Percentiles rank a stretch among this genome's conserved stretches.
These are phyloP conservation scores for Gadus macrocephalus DNA, from an alignment of 2,113 vertebrate species.

Conservation along the genomic window DNA sequence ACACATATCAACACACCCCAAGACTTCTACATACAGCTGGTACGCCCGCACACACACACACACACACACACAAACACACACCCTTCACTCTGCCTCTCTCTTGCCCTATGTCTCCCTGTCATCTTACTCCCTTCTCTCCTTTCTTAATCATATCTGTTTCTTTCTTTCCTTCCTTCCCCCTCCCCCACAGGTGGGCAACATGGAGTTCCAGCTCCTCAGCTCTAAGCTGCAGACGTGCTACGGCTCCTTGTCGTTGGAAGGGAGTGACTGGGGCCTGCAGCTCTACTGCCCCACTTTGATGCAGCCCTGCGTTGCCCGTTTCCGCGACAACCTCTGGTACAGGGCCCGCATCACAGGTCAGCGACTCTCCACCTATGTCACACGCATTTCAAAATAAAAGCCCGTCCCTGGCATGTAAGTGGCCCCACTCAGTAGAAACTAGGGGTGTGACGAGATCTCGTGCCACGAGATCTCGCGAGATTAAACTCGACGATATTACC, in stretches of 20 bases:
- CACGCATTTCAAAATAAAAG: too few relatives aligned
- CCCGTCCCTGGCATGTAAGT: background rate
- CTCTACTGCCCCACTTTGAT: slow-evolving; percentile 74
- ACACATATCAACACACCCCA: slow-evolving; percentile 79
- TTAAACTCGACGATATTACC: too few relatives aligned
- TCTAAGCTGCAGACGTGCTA: slow-evolving; percentile 78
- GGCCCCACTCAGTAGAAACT: background rate
- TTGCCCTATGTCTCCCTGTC: background rate
- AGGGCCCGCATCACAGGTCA: slow-evolving; percentile 84
- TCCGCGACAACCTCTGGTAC: slow-evolving; percentile 81
- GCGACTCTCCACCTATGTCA: slow-evolving; percentile 5
- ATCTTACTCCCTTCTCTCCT: background rate
- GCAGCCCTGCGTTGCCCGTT: slow-evolving; percentile 83
- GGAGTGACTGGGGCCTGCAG: slow-evolving; percentile 48
- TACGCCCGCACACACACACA: slow-evolving; percentile 49
- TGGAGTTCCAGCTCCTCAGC: slow-evolving; percentile 70
- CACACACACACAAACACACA: too few relatives aligned
- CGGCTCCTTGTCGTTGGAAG: slow-evolving; percentile 18
- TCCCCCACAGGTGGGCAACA: slow-evolving; percentile 67
- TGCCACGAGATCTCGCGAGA: too few relatives aligned
- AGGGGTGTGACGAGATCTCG: too few relatives aligned
- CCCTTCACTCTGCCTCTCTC: background rate
- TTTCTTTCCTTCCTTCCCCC: background rate
- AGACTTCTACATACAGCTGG: slow-evolving; percentile 88
- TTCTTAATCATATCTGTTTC: background rate